Evolutionary conservation across 2,888 invertebrate species (phyloP).

Genomic region (Rhabditoides inermis): DNA sequence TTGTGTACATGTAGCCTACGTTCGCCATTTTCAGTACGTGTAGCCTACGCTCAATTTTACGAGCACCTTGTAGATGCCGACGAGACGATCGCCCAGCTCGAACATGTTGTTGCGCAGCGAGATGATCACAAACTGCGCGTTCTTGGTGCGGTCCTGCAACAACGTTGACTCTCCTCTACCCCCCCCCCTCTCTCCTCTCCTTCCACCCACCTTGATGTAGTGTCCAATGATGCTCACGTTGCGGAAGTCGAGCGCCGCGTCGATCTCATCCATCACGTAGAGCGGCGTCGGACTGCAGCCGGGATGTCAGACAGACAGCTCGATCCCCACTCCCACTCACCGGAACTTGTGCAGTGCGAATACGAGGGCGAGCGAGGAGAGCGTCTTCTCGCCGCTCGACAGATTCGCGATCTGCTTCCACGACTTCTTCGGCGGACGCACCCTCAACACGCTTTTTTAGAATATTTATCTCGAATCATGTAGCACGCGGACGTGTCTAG

Average conservation of each 20-base stretch:
- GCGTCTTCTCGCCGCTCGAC: conserved; percentile 94
- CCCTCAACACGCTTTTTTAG: too few relatives aligned
- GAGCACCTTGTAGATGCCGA: conserved; percentile 83
- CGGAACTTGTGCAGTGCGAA: conserved; percentile 93
- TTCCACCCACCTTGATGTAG: conserved; percentile 80
- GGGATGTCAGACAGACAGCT: too few relatives aligned
- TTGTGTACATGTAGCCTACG: too few relatives aligned
- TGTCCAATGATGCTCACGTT: conserved; percentile 96
- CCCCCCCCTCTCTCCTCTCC: too few relatives aligned
- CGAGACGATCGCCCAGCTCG: conserved; percentile 78
- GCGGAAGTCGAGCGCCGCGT: conserved; percentile 88
- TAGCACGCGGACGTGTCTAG: too few relatives aligned
- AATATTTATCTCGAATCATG: too few relatives aligned
- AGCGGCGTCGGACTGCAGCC: conserved; percentile 75
- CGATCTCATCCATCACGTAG: conserved; percentile 78
- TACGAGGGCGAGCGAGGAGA: conserved; percentile 86
- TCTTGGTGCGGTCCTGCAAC: conserved; percentile 78
- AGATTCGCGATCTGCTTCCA: conserved; percentile 97
- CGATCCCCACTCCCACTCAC: too few relatives aligned
- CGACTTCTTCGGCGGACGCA: conserved; percentile 91
- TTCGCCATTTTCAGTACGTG: too few relatives aligned
- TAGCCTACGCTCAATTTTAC: too few relatives aligned
- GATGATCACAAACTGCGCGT: conserved; percentile 96
- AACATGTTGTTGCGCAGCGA: conserved; percentile 95
- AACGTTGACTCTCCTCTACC: too few relatives aligned